A percentile compares a stretch with the other conserved stretches of the same genome.
These are phyloP conservation scores for Nerophis lumbriciformis DNA, from an alignment of 2,113 vertebrate genomes.

Conservation along the genomic window DNA sequence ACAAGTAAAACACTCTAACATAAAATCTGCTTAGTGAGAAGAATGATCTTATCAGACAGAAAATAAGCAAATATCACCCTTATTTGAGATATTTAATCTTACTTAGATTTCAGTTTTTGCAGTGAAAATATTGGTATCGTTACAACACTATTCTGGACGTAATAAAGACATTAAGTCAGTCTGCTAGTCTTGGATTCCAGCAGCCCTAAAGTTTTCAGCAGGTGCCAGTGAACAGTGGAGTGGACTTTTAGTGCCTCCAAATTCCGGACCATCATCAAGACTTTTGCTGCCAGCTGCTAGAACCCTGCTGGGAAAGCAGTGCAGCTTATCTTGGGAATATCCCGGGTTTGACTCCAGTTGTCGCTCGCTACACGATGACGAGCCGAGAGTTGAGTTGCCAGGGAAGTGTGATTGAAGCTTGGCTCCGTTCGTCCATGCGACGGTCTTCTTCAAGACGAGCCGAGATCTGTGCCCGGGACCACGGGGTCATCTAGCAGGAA, in stretches of 20 bases:
- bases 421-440: neutral
- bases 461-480: neutral
- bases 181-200: neutral
- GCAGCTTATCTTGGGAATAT: too few relatives aligned
- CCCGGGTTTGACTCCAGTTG: too few relatives aligned
- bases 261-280: neutral
- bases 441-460: neutral
- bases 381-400: too few relatives aligned
- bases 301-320: neutral
- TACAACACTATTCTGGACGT: neutral
- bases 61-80: too few relatives aligned
- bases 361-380: too few relatives aligned
- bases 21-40: too few relatives aligned
- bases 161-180: neutral
- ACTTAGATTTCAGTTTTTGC: too few relatives aligned
- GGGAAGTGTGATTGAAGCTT: neutral
- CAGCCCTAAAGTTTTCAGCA: neutral
- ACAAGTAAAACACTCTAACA: too few relatives aligned
- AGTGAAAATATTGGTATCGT: too few relatives aligned
- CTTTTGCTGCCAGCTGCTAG: neutral
- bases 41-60: too few relatives aligned
- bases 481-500: slow-evolving; percentile 15
- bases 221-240: neutral
- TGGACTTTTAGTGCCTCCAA: neutral
- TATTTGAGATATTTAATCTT: too few relatives aligned